phyloP scores from a whole-genome alignment of 2,113 vertebrate species.

The Coptodon bakossiorum region DNA sequence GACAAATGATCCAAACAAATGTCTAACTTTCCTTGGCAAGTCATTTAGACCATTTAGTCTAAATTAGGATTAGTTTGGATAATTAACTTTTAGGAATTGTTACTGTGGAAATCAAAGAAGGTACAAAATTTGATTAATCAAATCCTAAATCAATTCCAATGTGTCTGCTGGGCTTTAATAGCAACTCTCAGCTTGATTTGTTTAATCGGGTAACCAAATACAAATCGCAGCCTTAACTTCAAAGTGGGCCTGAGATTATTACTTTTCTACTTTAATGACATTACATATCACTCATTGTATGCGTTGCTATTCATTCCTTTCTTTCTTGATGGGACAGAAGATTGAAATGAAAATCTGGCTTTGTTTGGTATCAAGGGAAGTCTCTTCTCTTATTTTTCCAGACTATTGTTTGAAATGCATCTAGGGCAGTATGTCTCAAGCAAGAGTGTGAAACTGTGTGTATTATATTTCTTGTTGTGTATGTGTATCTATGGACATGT shows the following conservation, averaged over 20 bases:
- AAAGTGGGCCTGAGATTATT: constrained; percentile 20
- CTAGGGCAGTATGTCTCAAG: background rate
- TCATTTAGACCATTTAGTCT: background rate
- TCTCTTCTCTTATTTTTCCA: background rate
- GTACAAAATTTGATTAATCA: constrained; percentile 2
- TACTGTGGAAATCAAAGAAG: background rate
- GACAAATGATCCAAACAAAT: background rate
- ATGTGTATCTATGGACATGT: background rate
- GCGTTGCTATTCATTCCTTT: background rate
- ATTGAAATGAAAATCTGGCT: constrained; percentile 2
- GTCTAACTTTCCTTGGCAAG: background rate
- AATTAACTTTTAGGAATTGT: background rate
- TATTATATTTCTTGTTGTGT: background rate
- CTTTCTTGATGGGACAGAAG: background rate
- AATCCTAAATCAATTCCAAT: background rate
- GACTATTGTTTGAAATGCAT: constrained; percentile 34
- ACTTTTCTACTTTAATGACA: constrained; percentile 25
- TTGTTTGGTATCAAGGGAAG: background rate
- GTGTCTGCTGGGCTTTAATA: background rate
- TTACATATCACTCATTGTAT: background rate
- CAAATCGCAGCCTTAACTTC: constrained; percentile 13
- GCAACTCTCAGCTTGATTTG: constrained; percentile 1
- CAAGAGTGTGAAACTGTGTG: background rate
- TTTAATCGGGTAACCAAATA: constrained; percentile 28
- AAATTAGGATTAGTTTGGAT: background rate